Conservation (phyloP, 2,113 vertebrate species). For the Crypturellus undulatus region DNA sequence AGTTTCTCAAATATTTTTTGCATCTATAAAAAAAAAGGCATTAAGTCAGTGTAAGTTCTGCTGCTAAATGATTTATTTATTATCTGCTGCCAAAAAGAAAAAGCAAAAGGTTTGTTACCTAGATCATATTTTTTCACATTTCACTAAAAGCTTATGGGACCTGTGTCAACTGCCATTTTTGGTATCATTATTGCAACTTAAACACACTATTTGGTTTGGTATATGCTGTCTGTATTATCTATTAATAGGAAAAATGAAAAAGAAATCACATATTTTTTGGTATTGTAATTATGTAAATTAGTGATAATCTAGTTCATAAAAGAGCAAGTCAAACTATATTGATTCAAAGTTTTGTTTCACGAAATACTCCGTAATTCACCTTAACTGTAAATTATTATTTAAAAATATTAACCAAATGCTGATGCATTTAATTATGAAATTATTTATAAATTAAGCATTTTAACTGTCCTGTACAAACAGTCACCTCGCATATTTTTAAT, state of each 20-base stretch:
- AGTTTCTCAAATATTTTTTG: slow-evolving; percentile 88
- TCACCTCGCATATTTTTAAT: not conserved
- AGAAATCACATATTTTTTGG: not conserved
- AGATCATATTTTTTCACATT: not conserved
- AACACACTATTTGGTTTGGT: not conserved
- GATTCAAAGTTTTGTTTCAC: not conserved
- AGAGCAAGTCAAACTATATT: not conserved
- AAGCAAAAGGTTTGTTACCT: not conserved
- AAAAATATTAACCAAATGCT: not conserved
- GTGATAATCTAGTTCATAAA: not conserved
- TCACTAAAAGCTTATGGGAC: not conserved
- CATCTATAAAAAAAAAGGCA: slow-evolving; percentile 80
- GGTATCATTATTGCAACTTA: not conserved
- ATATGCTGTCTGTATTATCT: not conserved
- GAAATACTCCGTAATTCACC: not conserved
- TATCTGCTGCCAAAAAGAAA: not conserved
- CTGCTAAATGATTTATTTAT: not conserved
- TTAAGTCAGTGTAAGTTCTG: not conserved
- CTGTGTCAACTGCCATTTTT: not conserved
- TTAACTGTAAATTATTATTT: not conserved
- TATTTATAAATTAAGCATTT: not conserved
- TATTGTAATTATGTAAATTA: not conserved
- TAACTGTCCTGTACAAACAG: not conserved
- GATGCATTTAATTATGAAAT: not conserved
- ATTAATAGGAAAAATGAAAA: not conserved